Evolutionary conservation across 2,797 vertebrate species (phyloP), one percentile per base, ranked within the genome.

Genomic region (Oophaga sylvatica): DNA sequence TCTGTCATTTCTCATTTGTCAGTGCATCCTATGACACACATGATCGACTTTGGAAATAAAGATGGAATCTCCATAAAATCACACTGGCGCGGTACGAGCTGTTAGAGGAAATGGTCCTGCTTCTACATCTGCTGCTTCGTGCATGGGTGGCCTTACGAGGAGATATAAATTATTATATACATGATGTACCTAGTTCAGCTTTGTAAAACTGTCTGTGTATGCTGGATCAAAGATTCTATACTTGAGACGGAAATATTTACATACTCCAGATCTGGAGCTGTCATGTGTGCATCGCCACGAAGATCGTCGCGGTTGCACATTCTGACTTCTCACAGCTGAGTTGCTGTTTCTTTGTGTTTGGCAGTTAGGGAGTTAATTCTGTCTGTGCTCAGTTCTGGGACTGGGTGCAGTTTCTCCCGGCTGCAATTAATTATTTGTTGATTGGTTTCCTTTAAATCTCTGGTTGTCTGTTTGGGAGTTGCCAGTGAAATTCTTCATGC

Each of bases 61-160:
- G 84, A 83, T 71, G 35, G 80, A 89, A 87, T 87, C 73, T 89
- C 88, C 73, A 80, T 89, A 87, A 89, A 87, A 86, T 85, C 79
- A 89, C 78, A 60, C 31, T 79, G 73, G 84, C 80, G 19, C 53
- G 56, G 26, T 89, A 57, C 48, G 80, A 86, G 87, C 70, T 83
- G 73, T 83, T 89, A 76, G 80, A 87, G 75, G 86, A 80, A 89
- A 89, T 87, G 88, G 84, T 22, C 80, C 88, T 83, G 65, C 75
- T 79, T 80, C 12, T 87, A 87, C 84, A 89, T 89, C 84, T 86
- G 84, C 84, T 87, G n/a, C 73, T 62, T 7, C 83, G 80, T 80
- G 88, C 88, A 73, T 89, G 88, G 88, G 22, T 80, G 84, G 84
- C 75, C 84, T 83, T 87, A 80, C 68, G 71, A 67, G 80, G 41